Percentiles rank a stretch among this genome's conserved stretches.
Evolutionary conservation across 2,888 invertebrate genomes (phyloP).

Genomic region (Imbricaverruca yamaguchii): DNA sequence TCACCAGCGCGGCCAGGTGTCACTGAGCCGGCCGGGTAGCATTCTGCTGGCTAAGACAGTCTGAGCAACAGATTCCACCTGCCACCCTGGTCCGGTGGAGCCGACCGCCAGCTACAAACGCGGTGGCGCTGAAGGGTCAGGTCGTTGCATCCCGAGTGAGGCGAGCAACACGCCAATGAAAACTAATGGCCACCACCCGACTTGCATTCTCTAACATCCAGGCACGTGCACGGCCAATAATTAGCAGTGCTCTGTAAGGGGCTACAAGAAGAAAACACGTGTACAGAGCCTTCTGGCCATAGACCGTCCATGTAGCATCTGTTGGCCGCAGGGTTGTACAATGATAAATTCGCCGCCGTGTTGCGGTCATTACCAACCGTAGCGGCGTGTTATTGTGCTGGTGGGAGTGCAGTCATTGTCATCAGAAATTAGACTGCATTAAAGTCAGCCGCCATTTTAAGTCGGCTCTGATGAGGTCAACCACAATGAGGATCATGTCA

Average conservation of each 20-base stretch:
- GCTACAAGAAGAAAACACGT: background rate
- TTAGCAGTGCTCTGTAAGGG: background rate
- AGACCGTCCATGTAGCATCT: no score
- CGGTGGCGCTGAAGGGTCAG: no score
- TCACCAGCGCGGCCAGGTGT: no score
- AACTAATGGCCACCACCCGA: no score
- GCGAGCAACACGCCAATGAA: no score
- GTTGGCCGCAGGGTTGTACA: background rate
- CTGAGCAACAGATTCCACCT: no score
- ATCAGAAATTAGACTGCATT: slow-evolving; percentile 2
- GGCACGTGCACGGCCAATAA: background rate
- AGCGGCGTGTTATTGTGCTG: background rate
- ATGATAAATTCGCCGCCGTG: background rate
- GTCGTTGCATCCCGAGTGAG: no score
- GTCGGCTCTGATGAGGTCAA: background rate
- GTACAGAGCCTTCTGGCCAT: background rate
- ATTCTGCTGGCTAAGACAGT: no score
- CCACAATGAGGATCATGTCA: slow-evolving; percentile 18
- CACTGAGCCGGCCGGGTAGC: no score
- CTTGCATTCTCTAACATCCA: background rate
- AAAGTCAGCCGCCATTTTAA: background rate
- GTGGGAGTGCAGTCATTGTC: background rate
- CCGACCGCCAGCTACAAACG: no score
- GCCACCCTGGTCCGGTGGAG: no score
- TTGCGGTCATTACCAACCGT: background rate